Evolutionary conservation across 2,797 vertebrate genomes (phyloP), one percentile per base, ranked within the genome.

Genomic region (Anas bernieri): DNA sequence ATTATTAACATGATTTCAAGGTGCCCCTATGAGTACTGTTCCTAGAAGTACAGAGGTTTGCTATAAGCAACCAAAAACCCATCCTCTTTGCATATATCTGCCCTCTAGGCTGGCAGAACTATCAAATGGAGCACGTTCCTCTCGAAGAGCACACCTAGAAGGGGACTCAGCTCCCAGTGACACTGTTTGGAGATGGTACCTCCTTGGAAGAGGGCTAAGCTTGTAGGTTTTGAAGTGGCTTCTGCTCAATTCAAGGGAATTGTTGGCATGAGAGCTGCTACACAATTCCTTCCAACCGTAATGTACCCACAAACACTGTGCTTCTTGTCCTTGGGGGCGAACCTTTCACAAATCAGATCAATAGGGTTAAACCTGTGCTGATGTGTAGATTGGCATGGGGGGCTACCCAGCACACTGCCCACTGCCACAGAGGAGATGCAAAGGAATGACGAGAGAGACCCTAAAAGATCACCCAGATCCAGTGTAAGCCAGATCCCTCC

Each of bases 341-440:
- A 68, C 33, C 46, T 70, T 18, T 41, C 35, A 25, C 6, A 1
- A 52, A 52, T 28, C 50, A 15, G 21, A 63, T 9, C 26, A 17
- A 20, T 11, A 26, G 7, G 10, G 55, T 75, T 48, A 41, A 82
- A 56, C 30, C 30, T 5, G 7, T 48, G 56, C 31, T 64, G 35
- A 37, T 22, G 48, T 7, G 33, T 28, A 5, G 3, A 55, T 56
- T 3, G 3, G 30, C 2, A 5, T 7, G 12, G 41, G 37, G 35
- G 31, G 13, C 25, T 69, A 21, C 33, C 9, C 1, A 2, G 31
- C 55, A 62, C 48, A 9, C 41, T 69, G 25, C 33, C 70, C 2
- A 0, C 1, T 41, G 10, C 26, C 4, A 0, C 48, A 26, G 46
- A 41, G 26, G 28, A 39, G 69, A 30, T 22, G 33, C n/a, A 61